Percentiles rank a stretch among this genome's conserved stretches.
Evolutionary conservation across 2,888 invertebrate species (phyloP).

Genomic region (Thereva nobilitata): DNA sequence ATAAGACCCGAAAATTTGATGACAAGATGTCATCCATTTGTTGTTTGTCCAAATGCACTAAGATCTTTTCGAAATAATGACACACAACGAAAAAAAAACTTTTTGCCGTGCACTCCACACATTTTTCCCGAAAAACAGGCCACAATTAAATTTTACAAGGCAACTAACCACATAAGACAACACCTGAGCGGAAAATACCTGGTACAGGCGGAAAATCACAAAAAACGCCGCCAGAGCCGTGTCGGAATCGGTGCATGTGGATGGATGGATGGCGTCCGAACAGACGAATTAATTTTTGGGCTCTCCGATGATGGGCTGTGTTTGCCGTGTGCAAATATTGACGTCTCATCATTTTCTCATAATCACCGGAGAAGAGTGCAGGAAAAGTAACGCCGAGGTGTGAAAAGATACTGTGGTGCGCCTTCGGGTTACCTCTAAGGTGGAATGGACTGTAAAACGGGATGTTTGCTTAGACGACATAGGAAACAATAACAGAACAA

Average conservation of each 20-base stretch:
- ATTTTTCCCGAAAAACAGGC: slow-evolving; percentile 8
- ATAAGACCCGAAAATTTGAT: slow-evolving; percentile 34
- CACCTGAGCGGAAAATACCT: slow-evolving; percentile 1
- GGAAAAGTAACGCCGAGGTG: slow-evolving; percentile 25
- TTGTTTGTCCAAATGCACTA: slow-evolving; percentile 22
- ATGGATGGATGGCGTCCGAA: too few relatives aligned
- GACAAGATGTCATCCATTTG: slow-evolving; percentile 38
- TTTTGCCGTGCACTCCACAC: too few relatives aligned
- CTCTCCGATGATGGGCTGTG: slow-evolving; percentile 4
- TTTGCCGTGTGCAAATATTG: slow-evolving; percentile 39
- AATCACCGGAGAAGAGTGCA: slow-evolving; percentile 31
- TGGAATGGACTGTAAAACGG: slow-evolving; percentile 22
- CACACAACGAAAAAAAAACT: too few relatives aligned
- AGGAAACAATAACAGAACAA: slow-evolving; percentile 29
- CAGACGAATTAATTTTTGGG: too few relatives aligned
- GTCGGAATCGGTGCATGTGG: too few relatives aligned
- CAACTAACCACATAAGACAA: slow-evolving; percentile 22
- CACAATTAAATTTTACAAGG: slow-evolving; percentile 10
- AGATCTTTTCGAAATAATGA: too few relatives aligned
- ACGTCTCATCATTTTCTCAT: slow-evolving; percentile 43
- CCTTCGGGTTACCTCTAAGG: slow-evolving; percentile 5
- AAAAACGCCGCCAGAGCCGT: slow-evolving; percentile 22
- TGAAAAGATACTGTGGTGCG: slow-evolving; percentile 33
- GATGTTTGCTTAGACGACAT: slow-evolving; percentile 33
- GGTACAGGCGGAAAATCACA: slow-evolving; percentile 8